Evolutionary conservation across 1,140 invertebrate species (phyloP).

Genomic region (Ectropis grisescens): DNA sequence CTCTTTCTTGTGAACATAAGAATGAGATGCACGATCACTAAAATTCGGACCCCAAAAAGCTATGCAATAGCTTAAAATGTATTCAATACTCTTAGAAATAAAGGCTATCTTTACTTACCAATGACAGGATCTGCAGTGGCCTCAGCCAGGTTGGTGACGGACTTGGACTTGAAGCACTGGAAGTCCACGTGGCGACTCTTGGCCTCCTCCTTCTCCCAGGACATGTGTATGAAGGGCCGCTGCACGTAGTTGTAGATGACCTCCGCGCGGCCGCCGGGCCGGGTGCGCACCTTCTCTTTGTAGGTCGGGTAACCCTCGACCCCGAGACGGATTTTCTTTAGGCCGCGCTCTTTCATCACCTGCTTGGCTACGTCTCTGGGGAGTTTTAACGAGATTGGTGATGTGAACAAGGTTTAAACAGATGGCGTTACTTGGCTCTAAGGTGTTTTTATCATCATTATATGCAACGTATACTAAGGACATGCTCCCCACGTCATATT

Average conservation of each 20-base stretch:
- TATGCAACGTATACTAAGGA: too few species aligned
- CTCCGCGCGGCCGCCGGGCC: conserved; percentile 92
- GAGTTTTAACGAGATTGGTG: conserved; percentile 8
- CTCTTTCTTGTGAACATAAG: too few species aligned
- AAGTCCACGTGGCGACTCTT: conserved; percentile 99
- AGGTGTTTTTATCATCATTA: too few species aligned
- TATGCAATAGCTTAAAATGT: too few species aligned
- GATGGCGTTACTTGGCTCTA: too few species aligned
- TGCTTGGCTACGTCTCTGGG: conserved; percentile 95
- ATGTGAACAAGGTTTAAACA: too few species aligned
- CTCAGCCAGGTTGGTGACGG: conserved; percentile 92
- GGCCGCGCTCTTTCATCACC: conserved; percentile 96
- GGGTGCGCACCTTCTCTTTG: conserved; percentile 95
- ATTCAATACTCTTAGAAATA: too few species aligned
- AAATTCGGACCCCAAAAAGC: too few species aligned
- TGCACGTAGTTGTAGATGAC: conserved; percentile 99
- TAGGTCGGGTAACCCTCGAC: conserved; percentile 99
- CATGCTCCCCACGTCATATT: too few species aligned
- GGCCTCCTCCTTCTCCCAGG: conserved; percentile 99
- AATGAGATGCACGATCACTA: too few species aligned
- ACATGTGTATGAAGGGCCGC: conserved; percentile 99
- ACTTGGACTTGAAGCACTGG: conserved; percentile 95
- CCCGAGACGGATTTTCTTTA: conserved; percentile 99
- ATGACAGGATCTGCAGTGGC: conserved; percentile 87
- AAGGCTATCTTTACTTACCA: too few species aligned